A percentile compares a stretch with the other conserved stretches of the same genome.
Evolutionary conservation across 2,113 vertebrate genomes (phyloP).

Genomic region (Menidia beryllina): DNA sequence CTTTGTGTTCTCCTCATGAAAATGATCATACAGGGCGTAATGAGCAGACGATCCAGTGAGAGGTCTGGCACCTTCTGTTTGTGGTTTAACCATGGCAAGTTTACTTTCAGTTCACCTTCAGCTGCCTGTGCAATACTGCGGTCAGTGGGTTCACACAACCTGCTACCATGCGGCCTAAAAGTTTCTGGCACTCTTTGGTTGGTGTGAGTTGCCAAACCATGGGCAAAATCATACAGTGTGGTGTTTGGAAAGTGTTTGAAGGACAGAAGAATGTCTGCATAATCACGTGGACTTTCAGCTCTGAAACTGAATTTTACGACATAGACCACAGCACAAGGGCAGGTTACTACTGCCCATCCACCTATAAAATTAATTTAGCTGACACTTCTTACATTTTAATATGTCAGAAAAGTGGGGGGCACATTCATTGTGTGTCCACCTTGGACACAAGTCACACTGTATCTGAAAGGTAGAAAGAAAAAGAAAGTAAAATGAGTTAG

Average conservation of each 20-base stretch:
- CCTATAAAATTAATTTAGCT: too few species aligned
- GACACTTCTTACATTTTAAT: too few species aligned
- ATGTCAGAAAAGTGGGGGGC: too few species aligned
- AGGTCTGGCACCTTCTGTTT: not conserved
- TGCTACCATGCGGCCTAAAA: not conserved
- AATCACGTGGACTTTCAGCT: not conserved
- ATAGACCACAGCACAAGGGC: not conserved
- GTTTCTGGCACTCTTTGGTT: not conserved
- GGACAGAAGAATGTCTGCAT: not conserved
- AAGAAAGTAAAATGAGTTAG: not conserved
- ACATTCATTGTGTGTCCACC: too few species aligned
- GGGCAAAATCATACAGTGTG: too few species aligned
- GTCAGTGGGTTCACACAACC: not conserved
- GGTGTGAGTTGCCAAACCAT: not conserved
- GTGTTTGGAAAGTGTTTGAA: too few species aligned
- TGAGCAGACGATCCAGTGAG: not conserved
- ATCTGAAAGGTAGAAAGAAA: too few species aligned
- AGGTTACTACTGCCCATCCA: not conserved
- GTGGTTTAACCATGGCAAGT: not conserved
- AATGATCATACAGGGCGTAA: not conserved
- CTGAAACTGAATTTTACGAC: not conserved
- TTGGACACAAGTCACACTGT: too few species aligned
- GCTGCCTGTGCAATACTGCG: not conserved
- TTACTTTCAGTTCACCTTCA: not conserved
- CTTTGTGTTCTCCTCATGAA: not conserved